These are phyloP conservation scores for Sebastes cheni DNA, from an alignment of 2,797 vertebrate species.

Conservation along the genomic window DNA sequence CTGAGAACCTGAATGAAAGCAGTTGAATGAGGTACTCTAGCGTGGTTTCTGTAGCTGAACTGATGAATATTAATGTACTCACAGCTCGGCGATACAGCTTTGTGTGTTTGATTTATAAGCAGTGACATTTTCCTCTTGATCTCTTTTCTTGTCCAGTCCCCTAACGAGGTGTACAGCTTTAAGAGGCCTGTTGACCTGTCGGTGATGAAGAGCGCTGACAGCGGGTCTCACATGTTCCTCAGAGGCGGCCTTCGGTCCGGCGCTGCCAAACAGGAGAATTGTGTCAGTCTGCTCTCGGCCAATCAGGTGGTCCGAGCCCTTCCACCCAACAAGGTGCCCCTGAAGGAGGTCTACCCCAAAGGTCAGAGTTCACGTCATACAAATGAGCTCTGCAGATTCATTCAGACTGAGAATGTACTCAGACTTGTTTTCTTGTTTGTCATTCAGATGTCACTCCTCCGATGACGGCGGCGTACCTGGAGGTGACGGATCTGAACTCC, in stretches of 20 bases:
- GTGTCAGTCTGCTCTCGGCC: conserved; percentile 85
- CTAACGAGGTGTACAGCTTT: conserved; percentile 94
- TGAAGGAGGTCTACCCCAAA: conserved; percentile 93
- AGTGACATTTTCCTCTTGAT: not conserved
- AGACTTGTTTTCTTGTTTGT: not conserved
- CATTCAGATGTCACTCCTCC: conserved; percentile 88
- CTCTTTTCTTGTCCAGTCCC: conserved; percentile 83
- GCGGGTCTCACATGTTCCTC: conserved; percentile 73
- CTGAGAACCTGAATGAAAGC: not conserved
- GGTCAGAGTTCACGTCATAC: conserved; percentile 78
- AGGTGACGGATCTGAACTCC: conserved; percentile 93
- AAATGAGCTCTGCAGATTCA: rapidly evolving
- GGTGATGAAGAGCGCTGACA: conserved; percentile 62
- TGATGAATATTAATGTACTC: not conserved
- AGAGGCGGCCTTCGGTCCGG: conserved; percentile 76
- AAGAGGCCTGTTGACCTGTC: conserved; percentile 83
- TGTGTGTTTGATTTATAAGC: not conserved
- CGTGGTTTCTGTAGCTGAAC: not conserved
- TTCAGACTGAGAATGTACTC: not conserved
- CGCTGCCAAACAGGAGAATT: conserved; percentile 85
- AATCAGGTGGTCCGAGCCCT: conserved; percentile 93
- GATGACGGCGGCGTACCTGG: conserved; percentile 89
- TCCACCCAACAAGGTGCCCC: conserved; percentile 88
- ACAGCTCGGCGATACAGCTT: not conserved
- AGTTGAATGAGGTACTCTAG: not conserved